phyloP scores from a whole-genome alignment of 2,888 invertebrate species.

The Anticlea derivata region DNA sequence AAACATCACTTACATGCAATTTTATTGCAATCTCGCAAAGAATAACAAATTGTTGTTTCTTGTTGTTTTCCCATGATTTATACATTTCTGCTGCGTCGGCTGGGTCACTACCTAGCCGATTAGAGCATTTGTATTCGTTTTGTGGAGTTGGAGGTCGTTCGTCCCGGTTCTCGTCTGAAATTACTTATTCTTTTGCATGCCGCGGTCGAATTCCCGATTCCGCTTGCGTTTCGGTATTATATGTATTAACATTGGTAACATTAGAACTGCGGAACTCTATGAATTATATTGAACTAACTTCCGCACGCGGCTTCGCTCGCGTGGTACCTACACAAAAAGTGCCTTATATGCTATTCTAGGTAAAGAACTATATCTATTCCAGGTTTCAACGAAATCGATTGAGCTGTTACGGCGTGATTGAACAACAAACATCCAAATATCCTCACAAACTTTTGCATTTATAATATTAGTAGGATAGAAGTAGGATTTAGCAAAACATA shows the following conservation, averaged over 20 bases:
- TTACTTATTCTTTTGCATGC: slow-evolving; percentile 67
- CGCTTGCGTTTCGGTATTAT: slow-evolving; percentile 65
- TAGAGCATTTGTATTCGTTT: slow-evolving; percentile 74
- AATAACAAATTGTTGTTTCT: slow-evolving; percentile 47
- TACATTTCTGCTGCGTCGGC: slow-evolving; percentile 48
- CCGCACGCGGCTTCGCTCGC: no score
- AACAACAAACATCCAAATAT: no score
- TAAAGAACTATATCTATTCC: no score
- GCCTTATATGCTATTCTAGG: no score
- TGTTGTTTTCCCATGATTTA: slow-evolving; percentile 55
- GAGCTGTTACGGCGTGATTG: no score
- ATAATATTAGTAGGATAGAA: no score
- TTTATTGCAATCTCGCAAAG: slow-evolving; percentile 47
- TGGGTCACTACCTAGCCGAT: slow-evolving; percentile 53
- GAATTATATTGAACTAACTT: no score
- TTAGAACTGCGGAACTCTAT: slow-evolving; percentile 24
- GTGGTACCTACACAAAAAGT: no score
- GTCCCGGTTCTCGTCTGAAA: slow-evolving; percentile 75
- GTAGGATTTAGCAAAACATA: slow-evolving; percentile 29
- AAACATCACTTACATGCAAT: slow-evolving; percentile 32
- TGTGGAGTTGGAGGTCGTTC: slow-evolving; percentile 76
- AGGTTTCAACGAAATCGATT: no score
- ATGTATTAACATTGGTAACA: neutral
- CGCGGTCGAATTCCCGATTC: slow-evolving; percentile 64
- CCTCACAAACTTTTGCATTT: no score